A percentile compares a stretch with the other conserved stretches of the same genome.
phyloP scores from a whole-genome alignment of 2,797 vertebrate species.

The Lindbergichthys nudifrons region DNA sequence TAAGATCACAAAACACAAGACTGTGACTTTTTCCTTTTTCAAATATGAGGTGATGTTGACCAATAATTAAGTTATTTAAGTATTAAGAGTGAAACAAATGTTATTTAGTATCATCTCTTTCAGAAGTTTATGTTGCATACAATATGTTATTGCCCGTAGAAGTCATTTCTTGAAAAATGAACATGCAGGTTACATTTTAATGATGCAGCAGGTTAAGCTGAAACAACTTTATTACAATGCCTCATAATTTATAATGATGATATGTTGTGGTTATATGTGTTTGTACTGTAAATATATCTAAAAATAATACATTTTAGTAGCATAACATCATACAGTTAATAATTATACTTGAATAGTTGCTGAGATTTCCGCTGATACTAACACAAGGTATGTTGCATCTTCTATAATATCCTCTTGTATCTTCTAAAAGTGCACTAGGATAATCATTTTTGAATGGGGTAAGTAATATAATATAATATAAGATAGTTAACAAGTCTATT shows the following conservation, averaged over 20 bases:
- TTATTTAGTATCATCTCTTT: neutral
- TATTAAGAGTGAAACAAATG: too few relatives aligned
- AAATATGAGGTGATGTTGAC: constrained; percentile 7
- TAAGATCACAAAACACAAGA: neutral
- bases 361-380: neutral
- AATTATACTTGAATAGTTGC: neutral
- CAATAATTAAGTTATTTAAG: too few relatives aligned
- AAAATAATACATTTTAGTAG: neutral
- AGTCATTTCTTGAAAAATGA: neutral
- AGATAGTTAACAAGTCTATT: neutral
- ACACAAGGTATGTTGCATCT: neutral
- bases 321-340: neutral
- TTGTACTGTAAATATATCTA: neutral
- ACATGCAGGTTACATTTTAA: neutral
- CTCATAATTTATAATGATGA: neutral
- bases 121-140: neutral
- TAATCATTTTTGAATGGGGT: too few relatives aligned
- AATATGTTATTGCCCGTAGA: neutral
- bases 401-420: neutral
- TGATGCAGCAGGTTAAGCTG: neutral
- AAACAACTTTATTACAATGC: neutral
- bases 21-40: neutral
- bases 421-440: neutral
- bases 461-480: neutral
- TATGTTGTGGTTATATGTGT: neutral